phyloP scores from a whole-genome alignment of 1,140 invertebrate species.

The Mactra quadrangularis region DNA sequence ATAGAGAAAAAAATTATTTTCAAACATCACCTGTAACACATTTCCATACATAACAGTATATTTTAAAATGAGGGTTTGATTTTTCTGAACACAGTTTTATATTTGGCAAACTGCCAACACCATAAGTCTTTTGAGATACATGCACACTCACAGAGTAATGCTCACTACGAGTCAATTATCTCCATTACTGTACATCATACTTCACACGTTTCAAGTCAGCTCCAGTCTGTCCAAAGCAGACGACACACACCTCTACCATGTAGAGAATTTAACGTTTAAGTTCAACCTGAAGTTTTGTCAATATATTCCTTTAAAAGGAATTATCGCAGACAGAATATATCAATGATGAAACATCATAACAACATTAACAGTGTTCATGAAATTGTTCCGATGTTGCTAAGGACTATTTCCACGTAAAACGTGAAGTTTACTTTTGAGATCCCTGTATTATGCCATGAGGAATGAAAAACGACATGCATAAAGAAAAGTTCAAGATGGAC shows the following conservation, averaged over 20 bases:
- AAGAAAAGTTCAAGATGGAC: slow-evolving; percentile 5
- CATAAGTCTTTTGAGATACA: slow-evolving; percentile 12
- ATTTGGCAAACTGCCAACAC: slow-evolving; percentile 54
- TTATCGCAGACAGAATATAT: no score
- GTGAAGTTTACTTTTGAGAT: slow-evolving; percentile 48
- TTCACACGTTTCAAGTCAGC: neutral
- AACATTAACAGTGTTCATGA: no score
- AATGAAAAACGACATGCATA: slow-evolving; percentile 30
- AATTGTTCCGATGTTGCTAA: neutral
- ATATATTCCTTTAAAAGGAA: no score
- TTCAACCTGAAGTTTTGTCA: no score
- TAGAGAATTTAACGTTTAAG: slow-evolving; percentile 2
- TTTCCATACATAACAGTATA: neutral
- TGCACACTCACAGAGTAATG: neutral
- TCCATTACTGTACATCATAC: neutral
- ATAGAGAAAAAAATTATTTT: neutral
- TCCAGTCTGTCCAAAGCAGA: neutral
- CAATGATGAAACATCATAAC: no score
- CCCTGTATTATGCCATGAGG: slow-evolving; percentile 59
- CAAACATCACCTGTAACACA: neutral
- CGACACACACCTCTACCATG: neutral
- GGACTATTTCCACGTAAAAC: neutral
- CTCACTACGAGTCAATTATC: neutral
- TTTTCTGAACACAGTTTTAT: slow-evolving; percentile 53
- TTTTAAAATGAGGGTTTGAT: slow-evolving; percentile 37